phyloP scores from a whole-genome alignment of 1,140 invertebrate genomes.

The Eumaeus atala region DNA sequence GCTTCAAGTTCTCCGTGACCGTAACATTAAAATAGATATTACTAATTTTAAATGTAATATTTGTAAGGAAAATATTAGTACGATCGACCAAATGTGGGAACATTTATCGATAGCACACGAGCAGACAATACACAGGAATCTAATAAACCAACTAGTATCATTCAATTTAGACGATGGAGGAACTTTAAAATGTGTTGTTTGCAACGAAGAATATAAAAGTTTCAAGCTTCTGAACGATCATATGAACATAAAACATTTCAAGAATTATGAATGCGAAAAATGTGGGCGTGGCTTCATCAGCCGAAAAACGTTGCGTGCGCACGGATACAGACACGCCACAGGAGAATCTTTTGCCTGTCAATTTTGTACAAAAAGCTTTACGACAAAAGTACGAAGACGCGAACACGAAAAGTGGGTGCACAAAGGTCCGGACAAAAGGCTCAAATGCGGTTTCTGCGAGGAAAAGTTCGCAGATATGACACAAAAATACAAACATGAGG shows the following conservation, averaged over 20 bases:
- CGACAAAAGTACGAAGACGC: slow-evolving; percentile 21
- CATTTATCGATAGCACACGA: slow-evolving; percentile 14
- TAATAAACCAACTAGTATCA: slow-evolving; percentile 34
- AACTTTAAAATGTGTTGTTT: slow-evolving; percentile 26
- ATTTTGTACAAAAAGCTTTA: slow-evolving; percentile 30
- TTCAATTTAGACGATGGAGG: slow-evolving; percentile 32
- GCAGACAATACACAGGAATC: slow-evolving; percentile 26
- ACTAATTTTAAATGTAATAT: slow-evolving; percentile 31
- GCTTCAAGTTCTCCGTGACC: too few relatives aligned
- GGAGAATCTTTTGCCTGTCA: slow-evolving; percentile 26
- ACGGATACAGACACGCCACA: slow-evolving; percentile 27
- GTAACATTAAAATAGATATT: slow-evolving; percentile 28
- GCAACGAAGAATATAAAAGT: slow-evolving; percentile 24
- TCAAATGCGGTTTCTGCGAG: slow-evolving; percentile 26
- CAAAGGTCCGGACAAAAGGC: slow-evolving; percentile 15
- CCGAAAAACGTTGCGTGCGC: slow-evolving; percentile 24
- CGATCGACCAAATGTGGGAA: slow-evolving; percentile 23
- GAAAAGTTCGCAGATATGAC: slow-evolving; percentile 22
- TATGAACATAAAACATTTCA: slow-evolving; percentile 23
- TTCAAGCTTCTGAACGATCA: slow-evolving; percentile 37
- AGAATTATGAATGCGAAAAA: slow-evolving; percentile 23
- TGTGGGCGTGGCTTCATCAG: slow-evolving; percentile 35
- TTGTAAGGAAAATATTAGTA: slow-evolving; percentile 20
- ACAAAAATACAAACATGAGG: slow-evolving; percentile 22
- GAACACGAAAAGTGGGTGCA: slow-evolving; percentile 27